Evolutionary conservation across 2,113 vertebrate genomes (phyloP).

Genomic region (Gambusia affinis): DNA sequence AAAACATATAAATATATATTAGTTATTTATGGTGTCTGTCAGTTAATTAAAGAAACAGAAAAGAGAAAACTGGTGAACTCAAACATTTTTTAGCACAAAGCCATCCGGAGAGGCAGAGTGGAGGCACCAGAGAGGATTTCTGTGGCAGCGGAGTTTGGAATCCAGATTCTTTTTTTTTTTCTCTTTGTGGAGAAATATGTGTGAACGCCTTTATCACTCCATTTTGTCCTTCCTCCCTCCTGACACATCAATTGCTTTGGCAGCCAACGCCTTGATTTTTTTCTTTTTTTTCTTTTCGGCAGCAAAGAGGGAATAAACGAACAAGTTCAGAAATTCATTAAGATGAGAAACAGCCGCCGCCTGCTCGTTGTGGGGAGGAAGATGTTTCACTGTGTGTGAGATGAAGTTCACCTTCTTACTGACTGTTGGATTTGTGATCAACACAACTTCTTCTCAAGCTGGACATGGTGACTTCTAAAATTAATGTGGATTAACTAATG

Average conservation of each 20-base stretch:
- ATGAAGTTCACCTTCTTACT: not conserved
- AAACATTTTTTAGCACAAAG: slow-evolving; percentile 66
- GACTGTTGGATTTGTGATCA: not conserved
- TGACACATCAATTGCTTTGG: slow-evolving; percentile 76
- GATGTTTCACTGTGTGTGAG: slow-evolving; percentile 31
- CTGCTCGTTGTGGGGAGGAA: slow-evolving; percentile 42
- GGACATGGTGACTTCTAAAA: not conserved
- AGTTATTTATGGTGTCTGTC: slow-evolving; percentile 31
- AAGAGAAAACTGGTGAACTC: slow-evolving; percentile 40
- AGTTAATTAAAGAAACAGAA: slow-evolving; percentile 68
- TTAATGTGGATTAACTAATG: not conserved
- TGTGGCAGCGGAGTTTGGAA: slow-evolving; percentile 69
- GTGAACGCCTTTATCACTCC: slow-evolving; percentile 60
- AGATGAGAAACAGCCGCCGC: slow-evolving; percentile 67
- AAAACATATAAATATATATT: slow-evolving; percentile 24
- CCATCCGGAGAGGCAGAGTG: slow-evolving; percentile 49
- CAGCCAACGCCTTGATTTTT: slow-evolving; percentile 65
- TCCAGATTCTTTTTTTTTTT: slow-evolving; percentile 33
- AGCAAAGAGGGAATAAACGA: slow-evolving; percentile 52
- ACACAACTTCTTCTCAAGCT: not conserved
- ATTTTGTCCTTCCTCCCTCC: slow-evolving; percentile 76
- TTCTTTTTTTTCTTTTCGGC: slow-evolving; percentile 57
- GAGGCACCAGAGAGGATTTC: slow-evolving; percentile 72
- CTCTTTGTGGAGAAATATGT: slow-evolving; percentile 19
- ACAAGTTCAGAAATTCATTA: slow-evolving; percentile 74